Percentiles rank a stretch among this genome's conserved stretches.
Conservation (phyloP, 1,140 invertebrate species). For the Rhizoglyphus robini region DNA sequence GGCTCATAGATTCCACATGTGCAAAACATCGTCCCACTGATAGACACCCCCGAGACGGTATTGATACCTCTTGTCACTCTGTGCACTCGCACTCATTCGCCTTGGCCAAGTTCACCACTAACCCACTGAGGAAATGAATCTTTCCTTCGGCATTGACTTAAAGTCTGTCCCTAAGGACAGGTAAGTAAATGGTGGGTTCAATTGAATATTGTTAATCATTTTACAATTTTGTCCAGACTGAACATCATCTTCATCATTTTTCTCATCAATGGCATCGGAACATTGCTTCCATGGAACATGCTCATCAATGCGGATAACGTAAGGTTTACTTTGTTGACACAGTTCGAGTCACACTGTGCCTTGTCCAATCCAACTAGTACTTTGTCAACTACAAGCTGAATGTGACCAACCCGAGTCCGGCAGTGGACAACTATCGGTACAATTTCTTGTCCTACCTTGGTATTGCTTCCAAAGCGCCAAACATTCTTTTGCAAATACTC, state of each 20-base stretch:
- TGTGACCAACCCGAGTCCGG: background rate
- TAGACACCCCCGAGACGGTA: too few relatives aligned
- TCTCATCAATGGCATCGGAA: conserved; percentile 84
- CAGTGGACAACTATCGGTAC: background rate
- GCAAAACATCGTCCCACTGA: too few relatives aligned
- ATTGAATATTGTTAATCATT: too few relatives aligned
- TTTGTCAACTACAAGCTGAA: conserved; percentile 19
- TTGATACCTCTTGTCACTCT: too few relatives aligned
- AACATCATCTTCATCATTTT: conserved; percentile 62
- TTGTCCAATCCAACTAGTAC: conserved; percentile 3
- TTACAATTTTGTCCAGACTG: too few relatives aligned
- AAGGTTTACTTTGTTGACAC: background rate
- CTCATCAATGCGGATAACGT: conserved; percentile 74
- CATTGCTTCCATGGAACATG: conserved; percentile 96
- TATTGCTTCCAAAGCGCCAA: conserved; percentile 17
- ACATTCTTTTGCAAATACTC: conserved; percentile 16
- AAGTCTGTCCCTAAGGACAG: background rate
- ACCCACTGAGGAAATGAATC: too few relatives aligned
- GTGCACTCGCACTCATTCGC: too few relatives aligned
- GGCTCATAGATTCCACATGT: too few relatives aligned
- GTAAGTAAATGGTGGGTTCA: too few relatives aligned
- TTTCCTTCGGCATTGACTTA: too few relatives aligned
- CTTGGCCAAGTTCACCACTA: too few relatives aligned
- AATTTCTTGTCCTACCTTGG: conserved; percentile 20
- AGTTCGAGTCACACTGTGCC: background rate